These are phyloP conservation scores for Rhinogobius similis DNA, from an alignment of 2,113 vertebrate genomes.

Conservation along the genomic window DNA sequence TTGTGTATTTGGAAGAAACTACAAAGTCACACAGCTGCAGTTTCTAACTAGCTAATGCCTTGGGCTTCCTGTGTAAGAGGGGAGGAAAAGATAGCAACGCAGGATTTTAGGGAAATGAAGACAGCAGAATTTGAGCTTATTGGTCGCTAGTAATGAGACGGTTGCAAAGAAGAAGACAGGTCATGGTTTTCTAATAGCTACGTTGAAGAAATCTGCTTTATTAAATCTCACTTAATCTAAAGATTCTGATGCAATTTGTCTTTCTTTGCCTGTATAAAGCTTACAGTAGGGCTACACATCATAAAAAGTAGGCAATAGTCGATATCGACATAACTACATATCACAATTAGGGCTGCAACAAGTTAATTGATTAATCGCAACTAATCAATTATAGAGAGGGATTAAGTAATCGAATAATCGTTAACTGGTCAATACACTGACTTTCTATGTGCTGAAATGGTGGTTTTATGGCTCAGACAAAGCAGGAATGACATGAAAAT, in stretches of 20 bases:
- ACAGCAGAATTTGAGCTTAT: not conserved
- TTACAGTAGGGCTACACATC: no score
- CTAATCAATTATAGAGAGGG: no score
- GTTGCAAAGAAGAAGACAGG: not conserved
- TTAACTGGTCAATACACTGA: no score
- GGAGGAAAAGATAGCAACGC: not conserved
- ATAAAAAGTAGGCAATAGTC: no score
- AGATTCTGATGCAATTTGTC: not conserved
- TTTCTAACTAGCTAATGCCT: not conserved
- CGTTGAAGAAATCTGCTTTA: not conserved
- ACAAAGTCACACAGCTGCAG: slow-evolving; percentile 15
- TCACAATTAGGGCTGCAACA: no score
- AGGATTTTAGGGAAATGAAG: not conserved
- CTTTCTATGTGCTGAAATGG: no score
- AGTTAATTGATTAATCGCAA: no score
- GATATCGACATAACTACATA: no score
- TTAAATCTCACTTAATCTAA: not conserved
- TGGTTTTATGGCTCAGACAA: no score
- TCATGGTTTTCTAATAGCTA: not conserved
- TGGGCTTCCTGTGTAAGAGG: not conserved
- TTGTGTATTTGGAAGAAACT: slow-evolving; percentile 3
- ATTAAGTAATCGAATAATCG: no score
- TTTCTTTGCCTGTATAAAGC: not conserved
- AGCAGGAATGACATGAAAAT: no score
- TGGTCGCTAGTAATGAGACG: not conserved